These are phyloP conservation scores for Antheraea yamamai DNA, from an alignment of 2,888 invertebrate species.

Conservation along the genomic window DNA sequence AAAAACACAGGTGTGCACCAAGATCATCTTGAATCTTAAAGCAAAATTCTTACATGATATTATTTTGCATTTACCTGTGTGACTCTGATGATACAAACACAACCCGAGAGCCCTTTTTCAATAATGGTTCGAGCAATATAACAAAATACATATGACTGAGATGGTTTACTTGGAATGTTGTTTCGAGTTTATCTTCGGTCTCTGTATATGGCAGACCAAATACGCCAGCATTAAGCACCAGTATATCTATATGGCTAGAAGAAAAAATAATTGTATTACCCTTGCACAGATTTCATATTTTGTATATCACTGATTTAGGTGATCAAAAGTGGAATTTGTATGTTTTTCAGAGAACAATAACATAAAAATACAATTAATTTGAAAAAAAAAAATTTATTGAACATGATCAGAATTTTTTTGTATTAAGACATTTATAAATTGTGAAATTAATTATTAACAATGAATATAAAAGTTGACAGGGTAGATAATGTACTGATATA, in stretches of 20 bases:
- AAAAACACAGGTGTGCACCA: too few relatives aligned
- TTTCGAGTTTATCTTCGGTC: conserved; percentile 89
- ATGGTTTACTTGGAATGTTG: conserved; percentile 93
- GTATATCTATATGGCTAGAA: conserved; percentile 85
- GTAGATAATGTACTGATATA: neutral
- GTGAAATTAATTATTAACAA: too few relatives aligned
- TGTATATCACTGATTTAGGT: neutral
- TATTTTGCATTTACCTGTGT: conserved; percentile 84
- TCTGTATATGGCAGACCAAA: conserved; percentile 87
- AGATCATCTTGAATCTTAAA: too few relatives aligned
- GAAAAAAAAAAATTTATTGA: too few relatives aligned
- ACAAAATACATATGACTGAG: conserved; percentile 91
- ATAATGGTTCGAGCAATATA: conserved; percentile 85
- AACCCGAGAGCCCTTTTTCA: conserved; percentile 87
- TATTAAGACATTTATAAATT: too few relatives aligned
- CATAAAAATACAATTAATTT: too few relatives aligned
- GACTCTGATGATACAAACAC: conserved; percentile 95
- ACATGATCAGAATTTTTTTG: too few relatives aligned
- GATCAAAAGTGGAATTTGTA: too few relatives aligned
- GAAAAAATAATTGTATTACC: conserved; percentile 9
- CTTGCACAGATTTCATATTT: neutral
- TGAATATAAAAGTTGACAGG: too few relatives aligned
- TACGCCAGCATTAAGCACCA: conserved; percentile 92
- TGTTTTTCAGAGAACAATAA: too few relatives aligned
- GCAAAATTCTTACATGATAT: too few relatives aligned